These are phyloP conservation scores for Trogon surrucura DNA, from an alignment of 2,113 vertebrate genomes.

Conservation along the genomic window DNA sequence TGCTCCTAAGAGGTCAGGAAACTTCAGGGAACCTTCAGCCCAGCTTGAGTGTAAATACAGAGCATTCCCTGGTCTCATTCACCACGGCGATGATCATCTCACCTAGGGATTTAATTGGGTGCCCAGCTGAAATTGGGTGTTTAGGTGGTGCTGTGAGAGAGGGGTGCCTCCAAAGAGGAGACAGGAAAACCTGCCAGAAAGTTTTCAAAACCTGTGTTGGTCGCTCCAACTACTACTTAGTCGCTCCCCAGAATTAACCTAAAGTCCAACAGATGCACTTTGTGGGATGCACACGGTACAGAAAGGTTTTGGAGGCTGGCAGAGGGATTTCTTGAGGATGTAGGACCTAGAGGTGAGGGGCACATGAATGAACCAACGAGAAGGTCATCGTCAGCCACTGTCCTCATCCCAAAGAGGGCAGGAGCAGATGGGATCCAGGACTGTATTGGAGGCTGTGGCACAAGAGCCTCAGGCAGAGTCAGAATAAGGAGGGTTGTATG, in stretches of 20 bases:
- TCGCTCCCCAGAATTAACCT: rapidly evolving
- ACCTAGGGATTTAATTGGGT: not conserved
- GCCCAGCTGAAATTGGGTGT: not conserved
- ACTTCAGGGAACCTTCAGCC: not conserved
- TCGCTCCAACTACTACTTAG: not conserved
- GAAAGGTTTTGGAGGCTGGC: not conserved
- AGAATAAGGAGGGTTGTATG: not conserved
- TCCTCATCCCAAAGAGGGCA: not conserved
- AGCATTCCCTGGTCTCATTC: not conserved
- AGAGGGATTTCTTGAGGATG: not conserved
- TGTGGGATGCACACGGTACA: not conserved
- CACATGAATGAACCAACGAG: not conserved
- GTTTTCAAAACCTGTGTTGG: not conserved
- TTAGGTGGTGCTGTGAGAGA: not conserved
- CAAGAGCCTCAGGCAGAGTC: not conserved
- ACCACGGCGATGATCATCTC: not conserved
- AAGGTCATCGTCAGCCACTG: not conserved
- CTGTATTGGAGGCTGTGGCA: not conserved
- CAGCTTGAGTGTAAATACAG: not conserved
- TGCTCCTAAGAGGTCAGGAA: not conserved
- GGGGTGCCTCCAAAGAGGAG: not conserved
- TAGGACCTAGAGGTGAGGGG: not conserved
- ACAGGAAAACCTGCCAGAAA: not conserved
- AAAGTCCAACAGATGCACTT: not conserved
- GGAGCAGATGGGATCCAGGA: not conserved